Conservation (phyloP, 2,113 vertebrate genomes). For the Pollachius pollachius region DNA sequence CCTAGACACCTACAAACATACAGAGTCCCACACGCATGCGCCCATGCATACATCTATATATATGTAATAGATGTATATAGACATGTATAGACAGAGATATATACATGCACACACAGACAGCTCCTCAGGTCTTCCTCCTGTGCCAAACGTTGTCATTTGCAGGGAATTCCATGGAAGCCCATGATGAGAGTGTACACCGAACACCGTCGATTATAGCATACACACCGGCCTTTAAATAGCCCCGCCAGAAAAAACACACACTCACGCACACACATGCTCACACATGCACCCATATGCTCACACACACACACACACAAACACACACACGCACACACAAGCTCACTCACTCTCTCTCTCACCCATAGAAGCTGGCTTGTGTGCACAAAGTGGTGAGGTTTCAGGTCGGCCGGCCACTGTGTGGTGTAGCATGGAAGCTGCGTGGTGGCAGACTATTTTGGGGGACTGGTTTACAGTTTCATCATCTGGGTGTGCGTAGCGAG, state of each 20-base stretch:
- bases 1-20: constrained; percentile 10
- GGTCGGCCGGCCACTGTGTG: background rate
- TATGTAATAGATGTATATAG: constrained; percentile 22
- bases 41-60: too few relatives aligned
- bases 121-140: constrained; percentile 1
- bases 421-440: background rate
- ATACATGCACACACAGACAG: constrained; percentile 15
- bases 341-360: constrained; percentile 7
- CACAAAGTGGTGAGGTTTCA: background rate
- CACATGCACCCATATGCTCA: constrained; percentile 15
- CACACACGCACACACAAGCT: constrained; percentile 31
- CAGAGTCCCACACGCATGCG: too few relatives aligned
- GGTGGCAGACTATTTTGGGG: background rate
- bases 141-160: constrained; percentile 50
- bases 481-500: background rate
- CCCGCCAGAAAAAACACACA: constrained; percentile 1
- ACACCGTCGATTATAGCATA: constrained; percentile 44
- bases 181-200: background rate
- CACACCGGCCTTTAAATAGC: constrained; percentile 20
- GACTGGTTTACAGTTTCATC: background rate
- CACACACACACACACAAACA: constrained; percentile 3
- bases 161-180: constrained; percentile 30
- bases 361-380: background rate
- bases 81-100: constrained; percentile 3
- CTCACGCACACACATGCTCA: constrained; percentile 26